phyloP scores from a whole-genome alignment of 1,140 invertebrate genomes.

The Riptortus pedestris region DNA sequence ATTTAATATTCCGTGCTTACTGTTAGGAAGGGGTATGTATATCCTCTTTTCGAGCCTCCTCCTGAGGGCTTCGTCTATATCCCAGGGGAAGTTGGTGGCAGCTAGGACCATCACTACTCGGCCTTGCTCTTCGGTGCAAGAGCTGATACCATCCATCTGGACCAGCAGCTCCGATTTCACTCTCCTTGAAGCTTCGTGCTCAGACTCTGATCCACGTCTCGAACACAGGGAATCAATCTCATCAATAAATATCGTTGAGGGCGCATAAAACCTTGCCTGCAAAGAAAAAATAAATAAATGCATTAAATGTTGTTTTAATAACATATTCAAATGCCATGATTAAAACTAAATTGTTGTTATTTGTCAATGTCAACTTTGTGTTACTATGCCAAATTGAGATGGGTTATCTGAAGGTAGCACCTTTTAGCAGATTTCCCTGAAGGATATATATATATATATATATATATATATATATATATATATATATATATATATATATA shows the following conservation, averaged over 20 bases:
- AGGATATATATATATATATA: too few species aligned
- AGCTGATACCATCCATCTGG: conserved; percentile 96
- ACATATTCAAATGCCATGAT: conserved; percentile 8
- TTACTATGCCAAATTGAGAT: too few species aligned
- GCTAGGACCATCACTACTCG: conserved; percentile 95
- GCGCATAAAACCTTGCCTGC: conserved; percentile 94
- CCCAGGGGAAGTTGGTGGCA: conserved; percentile 99
- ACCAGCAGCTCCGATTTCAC: conserved; percentile 97
- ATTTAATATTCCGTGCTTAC: too few species aligned
- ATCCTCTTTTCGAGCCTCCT: conserved; percentile 95
- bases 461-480: too few species aligned
- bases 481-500: too few species aligned
- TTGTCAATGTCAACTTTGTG: too few species aligned
- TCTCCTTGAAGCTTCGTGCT: conserved; percentile 94
- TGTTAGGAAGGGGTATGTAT: conserved; percentile 95
- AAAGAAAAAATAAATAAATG: conserved; percentile 30
- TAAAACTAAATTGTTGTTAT: not conserved
- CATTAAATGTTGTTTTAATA: too few species aligned
- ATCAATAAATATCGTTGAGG: conserved; percentile 98
- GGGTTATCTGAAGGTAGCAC: too few species aligned
- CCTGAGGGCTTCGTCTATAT: conserved; percentile 94
- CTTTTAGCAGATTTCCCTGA: too few species aligned
- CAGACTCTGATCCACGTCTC: conserved; percentile 85
- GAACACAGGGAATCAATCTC: conserved; percentile 99
- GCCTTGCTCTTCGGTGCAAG: conserved; percentile 48